Conservation (phyloP, 2,888 invertebrate genomes). For the Ametastegia equiseti region DNA sequence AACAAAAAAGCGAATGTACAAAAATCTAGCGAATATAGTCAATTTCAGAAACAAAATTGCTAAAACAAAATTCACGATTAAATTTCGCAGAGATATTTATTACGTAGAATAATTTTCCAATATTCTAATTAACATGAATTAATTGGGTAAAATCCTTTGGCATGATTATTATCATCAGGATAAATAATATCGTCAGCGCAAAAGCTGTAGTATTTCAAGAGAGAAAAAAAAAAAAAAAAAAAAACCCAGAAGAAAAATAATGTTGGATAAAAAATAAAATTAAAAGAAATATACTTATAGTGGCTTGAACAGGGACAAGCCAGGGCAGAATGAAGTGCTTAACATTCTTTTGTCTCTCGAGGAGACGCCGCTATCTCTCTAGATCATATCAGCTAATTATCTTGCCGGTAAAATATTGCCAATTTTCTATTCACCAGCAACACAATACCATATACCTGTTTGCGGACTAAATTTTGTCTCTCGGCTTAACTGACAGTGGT, state of each 20-base stretch:
- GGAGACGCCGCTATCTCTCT: conserved; percentile 58
- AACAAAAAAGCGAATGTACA: too few relatives aligned
- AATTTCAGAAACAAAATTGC: too few relatives aligned
- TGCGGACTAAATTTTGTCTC: conserved; percentile 18
- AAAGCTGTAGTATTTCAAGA: not conserved
- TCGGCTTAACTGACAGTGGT: not conserved
- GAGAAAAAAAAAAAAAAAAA: not conserved
- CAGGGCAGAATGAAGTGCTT: conserved; percentile 61
- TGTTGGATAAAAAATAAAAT: not conserved
- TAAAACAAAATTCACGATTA: too few relatives aligned
- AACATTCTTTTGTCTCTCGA: conserved; percentile 66
- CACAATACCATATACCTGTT: conserved; percentile 6
- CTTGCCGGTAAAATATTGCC: conserved; percentile 62
- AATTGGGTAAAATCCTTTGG: not conserved
- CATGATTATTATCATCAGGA: not conserved
- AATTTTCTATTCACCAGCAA: not conserved
- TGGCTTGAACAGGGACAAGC: conserved; percentile 58
- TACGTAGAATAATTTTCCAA: too few relatives aligned
- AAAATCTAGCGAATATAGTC: too few relatives aligned
- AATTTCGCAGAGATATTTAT: too few relatives aligned
- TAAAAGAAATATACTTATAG: conserved; percentile 55
- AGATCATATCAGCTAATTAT: conserved; percentile 68
- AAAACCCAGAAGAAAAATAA: not conserved
- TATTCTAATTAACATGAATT: not conserved
- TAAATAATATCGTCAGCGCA: not conserved